Percentiles rank a stretch among this genome's conserved stretches.
phyloP scores from a whole-genome alignment of 2,113 vertebrate species.

The Girardinichthys multiradiatus region DNA sequence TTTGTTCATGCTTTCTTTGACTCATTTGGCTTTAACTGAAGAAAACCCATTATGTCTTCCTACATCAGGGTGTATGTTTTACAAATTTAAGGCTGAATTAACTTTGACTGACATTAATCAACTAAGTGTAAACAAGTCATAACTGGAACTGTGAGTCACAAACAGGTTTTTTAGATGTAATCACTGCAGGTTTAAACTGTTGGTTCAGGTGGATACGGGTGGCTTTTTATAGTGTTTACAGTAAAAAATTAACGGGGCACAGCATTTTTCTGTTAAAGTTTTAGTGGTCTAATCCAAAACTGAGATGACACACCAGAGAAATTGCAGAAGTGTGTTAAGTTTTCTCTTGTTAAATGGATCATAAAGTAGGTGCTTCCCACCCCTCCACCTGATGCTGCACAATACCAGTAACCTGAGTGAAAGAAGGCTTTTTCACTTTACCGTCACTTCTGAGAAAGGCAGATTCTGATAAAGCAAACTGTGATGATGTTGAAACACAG shows the following conservation, averaged over 20 bases:
- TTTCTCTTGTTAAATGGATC: neutral
- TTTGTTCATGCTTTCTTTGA: neutral
- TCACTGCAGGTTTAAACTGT: neutral
- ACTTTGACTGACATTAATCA: neutral
- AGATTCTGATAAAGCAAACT: no score
- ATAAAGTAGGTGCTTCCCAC: no score
- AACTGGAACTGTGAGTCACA: neutral
- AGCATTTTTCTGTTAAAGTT: neutral
- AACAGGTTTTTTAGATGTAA: neutral
- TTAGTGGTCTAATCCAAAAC: neutral
- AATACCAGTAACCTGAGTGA: no score
- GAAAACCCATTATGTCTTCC: neutral
- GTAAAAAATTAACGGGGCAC: neutral
- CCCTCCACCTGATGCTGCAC: no score
- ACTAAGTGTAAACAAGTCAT: neutral
- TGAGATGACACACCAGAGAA: neutral
- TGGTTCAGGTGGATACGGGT: neutral
- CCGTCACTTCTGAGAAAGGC: no score
- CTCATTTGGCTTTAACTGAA: slow-evolving; percentile 9
- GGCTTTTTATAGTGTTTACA: no score
- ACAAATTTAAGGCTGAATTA: neutral
- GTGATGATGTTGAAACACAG: no score
- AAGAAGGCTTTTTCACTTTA: no score
- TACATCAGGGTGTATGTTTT: neutral
- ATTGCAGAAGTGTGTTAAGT: neutral